Percentiles rank a stretch among this genome's conserved stretches.
Evolutionary conservation across 2,888 invertebrate genomes (phyloP).

Genomic region (Spilarctia lutea): DNA sequence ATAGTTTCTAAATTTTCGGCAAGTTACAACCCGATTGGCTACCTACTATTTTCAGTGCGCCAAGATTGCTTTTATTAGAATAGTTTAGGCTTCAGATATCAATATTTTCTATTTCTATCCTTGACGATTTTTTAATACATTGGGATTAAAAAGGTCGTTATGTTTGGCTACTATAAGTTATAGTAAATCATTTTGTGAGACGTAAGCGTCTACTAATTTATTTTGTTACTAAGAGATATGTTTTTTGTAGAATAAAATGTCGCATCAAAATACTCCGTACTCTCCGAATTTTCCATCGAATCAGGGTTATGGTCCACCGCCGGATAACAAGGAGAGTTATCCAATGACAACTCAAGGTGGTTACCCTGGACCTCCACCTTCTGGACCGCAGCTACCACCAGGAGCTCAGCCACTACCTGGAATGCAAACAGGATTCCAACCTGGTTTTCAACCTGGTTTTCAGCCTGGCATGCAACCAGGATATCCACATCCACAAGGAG

Average conservation of each 20-base stretch:
- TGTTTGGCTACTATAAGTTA: background rate
- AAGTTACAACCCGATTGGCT: slow-evolving; percentile 21
- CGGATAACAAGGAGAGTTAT: slow-evolving; percentile 69
- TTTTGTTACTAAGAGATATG: background rate
- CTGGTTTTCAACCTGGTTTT: slow-evolving; percentile 72
- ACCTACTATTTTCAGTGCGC: slow-evolving; percentile 30
- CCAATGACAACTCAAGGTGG: slow-evolving; percentile 68
- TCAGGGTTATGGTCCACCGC: slow-evolving; percentile 77
- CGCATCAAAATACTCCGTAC: slow-evolving; percentile 77
- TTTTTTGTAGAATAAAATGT: slow-evolving; percentile 69
- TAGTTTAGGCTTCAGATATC: background rate
- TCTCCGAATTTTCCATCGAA: slow-evolving; percentile 79
- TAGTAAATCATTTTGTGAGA: background rate
- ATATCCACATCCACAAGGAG: slow-evolving; percentile 63
- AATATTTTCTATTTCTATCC: background rate
- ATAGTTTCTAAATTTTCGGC: background rate
- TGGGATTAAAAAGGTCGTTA: slow-evolving; percentile 20
- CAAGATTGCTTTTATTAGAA: slow-evolving; percentile 32
- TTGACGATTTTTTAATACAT: background rate
- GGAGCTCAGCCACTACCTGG: slow-evolving; percentile 75
- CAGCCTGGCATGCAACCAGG: slow-evolving; percentile 64
- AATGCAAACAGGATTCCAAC: slow-evolving; percentile 76
- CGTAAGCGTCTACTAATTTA: background rate
- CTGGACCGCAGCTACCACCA: slow-evolving; percentile 65
- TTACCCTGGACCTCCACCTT: slow-evolving; percentile 69